Evolutionary conservation across 2,888 invertebrate species (phyloP).

Genomic region (Lottia scabra): DNA sequence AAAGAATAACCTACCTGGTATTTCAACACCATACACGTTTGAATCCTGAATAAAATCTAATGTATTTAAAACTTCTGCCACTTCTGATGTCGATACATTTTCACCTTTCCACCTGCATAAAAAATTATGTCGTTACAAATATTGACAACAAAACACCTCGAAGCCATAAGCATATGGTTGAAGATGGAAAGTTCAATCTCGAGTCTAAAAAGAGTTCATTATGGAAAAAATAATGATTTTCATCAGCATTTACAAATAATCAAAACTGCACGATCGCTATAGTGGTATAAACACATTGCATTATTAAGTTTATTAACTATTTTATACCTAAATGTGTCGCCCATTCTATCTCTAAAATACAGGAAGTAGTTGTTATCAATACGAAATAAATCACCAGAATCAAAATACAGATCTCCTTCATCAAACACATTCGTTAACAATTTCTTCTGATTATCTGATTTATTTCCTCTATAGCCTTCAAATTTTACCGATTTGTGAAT

Average conservation of each 20-base stretch:
- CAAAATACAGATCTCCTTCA: conserved; percentile 77
- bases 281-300: too few species aligned
- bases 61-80: conserved; percentile 52
- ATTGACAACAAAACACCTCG: too few species aligned
- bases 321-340: conserved; percentile 41
- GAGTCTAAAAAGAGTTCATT: too few species aligned
- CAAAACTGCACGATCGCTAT: too few species aligned
- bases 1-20: conserved; percentile 59
- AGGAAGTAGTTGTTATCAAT: conserved; percentile 31
- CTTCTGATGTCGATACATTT: conserved; percentile 64
- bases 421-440: conserved; percentile 85
- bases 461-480: conserved; percentile 76
- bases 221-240: too few species aligned
- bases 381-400: conserved; percentile 34
- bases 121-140: too few species aligned
- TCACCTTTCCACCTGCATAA: conserved; percentile 61
- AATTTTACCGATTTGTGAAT: conserved; percentile 78
- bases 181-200: too few species aligned
- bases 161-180: too few species aligned
- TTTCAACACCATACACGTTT: conserved; percentile 58
- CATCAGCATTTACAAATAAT: too few species aligned
- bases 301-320: too few species aligned
- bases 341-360: conserved; percentile 38
- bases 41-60: conserved; percentile 54
- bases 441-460: conserved; percentile 89